Base-by-base conservation (phyloP, 2,888 invertebrate species). In the Blera fallax region DNA sequence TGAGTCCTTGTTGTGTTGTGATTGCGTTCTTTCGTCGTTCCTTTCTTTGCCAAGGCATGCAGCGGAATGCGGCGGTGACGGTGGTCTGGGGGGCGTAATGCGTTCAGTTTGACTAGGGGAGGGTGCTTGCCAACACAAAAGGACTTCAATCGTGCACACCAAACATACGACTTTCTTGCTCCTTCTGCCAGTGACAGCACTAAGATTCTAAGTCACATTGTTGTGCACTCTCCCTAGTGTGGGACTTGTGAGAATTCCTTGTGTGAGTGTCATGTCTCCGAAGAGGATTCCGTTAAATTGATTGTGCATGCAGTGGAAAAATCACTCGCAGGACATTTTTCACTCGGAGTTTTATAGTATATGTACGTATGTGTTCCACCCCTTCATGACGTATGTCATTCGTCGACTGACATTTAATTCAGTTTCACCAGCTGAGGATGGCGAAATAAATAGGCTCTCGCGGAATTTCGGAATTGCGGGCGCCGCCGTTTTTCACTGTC, bases 331-430 rank as follows among this genome's bases (percentile, higher is more conserved):
- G 83, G 73, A 74, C 73, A 73, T 84, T 84, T 79, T 79, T 84
- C 80, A 70, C 43, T 54, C 27, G 50, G 29, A 58, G 65, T 72
- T 64, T 62, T 56, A 79, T 72, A 43, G 18, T 11, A 21, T 5
- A 10, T 14, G 11, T 5, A 10, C 6, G 6, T 34, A 27, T 21
- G 4, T 6, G 11, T 4, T 58, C 8, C 60, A 16, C 70, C 24
- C 60, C 32, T 21, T 48, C 79, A 60, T 80, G 81, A 85, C 72
- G 81, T 85, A 76, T 72, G 85, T 77, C 81, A 81, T 80, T 81
- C 85, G 76, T 48, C 85, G 76, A 85, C 76, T 85, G 85, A 85
- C 81, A 85, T 81, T 85, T 85, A 85, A 85, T 85, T 85, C 85
- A 81, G 84, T 70, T 76, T 76, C 69, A 45, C 77, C 77, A 72